Evolutionary conservation across 2,113 vertebrate genomes (phyloP).

Genomic region (Thamnaconus septentrionalis): DNA sequence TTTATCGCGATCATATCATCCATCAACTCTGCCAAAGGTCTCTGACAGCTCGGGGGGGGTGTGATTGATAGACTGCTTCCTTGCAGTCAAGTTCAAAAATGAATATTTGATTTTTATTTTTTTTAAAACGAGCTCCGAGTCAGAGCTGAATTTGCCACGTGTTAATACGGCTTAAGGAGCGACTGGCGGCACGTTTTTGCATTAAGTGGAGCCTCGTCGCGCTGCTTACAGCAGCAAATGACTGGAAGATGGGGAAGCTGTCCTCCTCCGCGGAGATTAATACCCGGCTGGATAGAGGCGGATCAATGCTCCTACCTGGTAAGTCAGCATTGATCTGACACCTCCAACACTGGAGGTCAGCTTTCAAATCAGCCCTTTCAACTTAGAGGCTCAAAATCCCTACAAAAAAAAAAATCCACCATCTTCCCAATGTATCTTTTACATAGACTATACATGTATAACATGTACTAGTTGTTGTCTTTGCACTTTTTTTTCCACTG

Average conservation of each 20-base stretch:
- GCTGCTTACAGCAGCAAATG: slow-evolving; percentile 13
- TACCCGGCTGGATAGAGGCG: slow-evolving; percentile 35
- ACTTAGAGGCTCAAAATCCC: too few species aligned
- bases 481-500: too few species aligned
- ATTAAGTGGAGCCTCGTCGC: slow-evolving; percentile 25
- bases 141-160: slow-evolving; percentile 40
- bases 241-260: slow-evolving; percentile 12
- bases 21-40: slow-evolving; percentile 46
- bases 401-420: too few species aligned
- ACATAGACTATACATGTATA: too few species aligned
- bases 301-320: slow-evolving; percentile 42
- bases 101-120: neutral
- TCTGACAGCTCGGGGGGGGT: slow-evolving; percentile 30
- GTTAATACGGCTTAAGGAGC: slow-evolving; percentile 33
- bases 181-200: slow-evolving; percentile 46
- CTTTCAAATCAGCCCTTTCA: slow-evolving; percentile 10
- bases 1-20: slow-evolving; percentile 53
- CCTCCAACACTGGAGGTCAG: slow-evolving; percentile 22
- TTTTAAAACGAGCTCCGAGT: neutral
- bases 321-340: slow-evolving; percentile 34
- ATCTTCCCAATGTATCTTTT: too few species aligned
- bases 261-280: slow-evolving; percentile 30
- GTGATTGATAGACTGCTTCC: slow-evolving; percentile 48
- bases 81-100: slow-evolving; percentile 28
- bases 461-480: too few species aligned